phyloP scores from a whole-genome alignment of 2,888 invertebrate genomes.

The Diarsia dahlii region DNA sequence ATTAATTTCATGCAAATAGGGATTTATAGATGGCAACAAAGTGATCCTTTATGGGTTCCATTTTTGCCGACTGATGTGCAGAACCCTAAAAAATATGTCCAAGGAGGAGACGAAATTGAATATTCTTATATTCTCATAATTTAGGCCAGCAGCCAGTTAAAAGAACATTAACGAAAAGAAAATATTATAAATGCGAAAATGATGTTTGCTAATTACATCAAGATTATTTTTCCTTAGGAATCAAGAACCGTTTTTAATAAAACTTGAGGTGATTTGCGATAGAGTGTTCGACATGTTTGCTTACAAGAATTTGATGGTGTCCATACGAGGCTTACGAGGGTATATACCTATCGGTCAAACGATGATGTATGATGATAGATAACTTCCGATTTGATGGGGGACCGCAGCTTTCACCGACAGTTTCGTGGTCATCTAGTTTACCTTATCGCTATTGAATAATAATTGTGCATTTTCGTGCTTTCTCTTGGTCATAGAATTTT shows the following conservation, averaged over 20 bases:
- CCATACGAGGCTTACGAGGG: too few species aligned
- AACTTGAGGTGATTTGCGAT: background rate
- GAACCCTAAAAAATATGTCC: background rate
- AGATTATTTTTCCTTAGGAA: conserved; percentile 25
- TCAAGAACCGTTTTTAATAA: conserved; percentile 16
- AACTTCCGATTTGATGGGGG: conserved; percentile 46
- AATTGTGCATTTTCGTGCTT: background rate
- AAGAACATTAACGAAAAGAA: conserved; percentile 55
- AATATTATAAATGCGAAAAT: conserved; percentile 59
- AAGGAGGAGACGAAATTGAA: conserved; percentile 15
- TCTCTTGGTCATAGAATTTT: background rate
- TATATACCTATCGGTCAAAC: conserved; percentile 4
- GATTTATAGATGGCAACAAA: too few species aligned
- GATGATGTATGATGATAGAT: conserved; percentile 56
- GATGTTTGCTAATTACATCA: conserved; percentile 58
- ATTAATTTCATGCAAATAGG: too few species aligned
- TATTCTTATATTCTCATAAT: conserved; percentile 20
- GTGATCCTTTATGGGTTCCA: too few species aligned
- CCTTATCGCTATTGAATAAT: conserved; percentile 42
- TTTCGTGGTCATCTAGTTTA: conserved; percentile 9
- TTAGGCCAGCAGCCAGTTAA: conserved; percentile 39
- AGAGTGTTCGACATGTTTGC: conserved; percentile 21
- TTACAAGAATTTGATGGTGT: conserved; percentile 7
- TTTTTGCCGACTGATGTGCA: too few species aligned
- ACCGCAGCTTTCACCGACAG: conserved; percentile 19